Evolutionary conservation across 2,888 invertebrate species (phyloP).

Genomic region (Rhopalosiphum nymphaeae): DNA sequence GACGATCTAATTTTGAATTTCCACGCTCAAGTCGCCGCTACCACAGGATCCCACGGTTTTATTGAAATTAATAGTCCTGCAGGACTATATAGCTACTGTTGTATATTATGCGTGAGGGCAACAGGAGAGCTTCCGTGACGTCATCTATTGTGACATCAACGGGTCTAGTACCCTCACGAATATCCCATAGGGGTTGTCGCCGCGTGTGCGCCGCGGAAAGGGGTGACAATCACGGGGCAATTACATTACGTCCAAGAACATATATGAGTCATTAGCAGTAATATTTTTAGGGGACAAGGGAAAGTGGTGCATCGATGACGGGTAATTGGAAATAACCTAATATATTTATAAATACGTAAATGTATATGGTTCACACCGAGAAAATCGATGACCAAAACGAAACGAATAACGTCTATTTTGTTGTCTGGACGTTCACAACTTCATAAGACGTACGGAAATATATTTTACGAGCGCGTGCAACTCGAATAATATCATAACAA

Average conservation of each 20-base stretch:
- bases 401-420: neutral
- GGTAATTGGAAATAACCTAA: neutral
- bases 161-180: slow-evolving; percentile 40
- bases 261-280: slow-evolving; percentile 49
- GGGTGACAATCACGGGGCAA: slow-evolving; percentile 64
- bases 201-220: slow-evolving; percentile 19
- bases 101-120: neutral
- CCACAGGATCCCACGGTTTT: slow-evolving; percentile 46
- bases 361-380: neutral
- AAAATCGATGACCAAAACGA: neutral
- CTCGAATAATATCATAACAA: neutral
- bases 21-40: neutral
- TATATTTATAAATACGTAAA: neutral
- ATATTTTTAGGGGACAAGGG: neutral
- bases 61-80: slow-evolving; percentile 49
- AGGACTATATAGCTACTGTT: neutral
- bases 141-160: slow-evolving; percentile 53
- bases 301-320: neutral
- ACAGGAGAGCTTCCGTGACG: slow-evolving; percentile 57
- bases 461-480: neutral
- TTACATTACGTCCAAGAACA: slow-evolving; percentile 29
- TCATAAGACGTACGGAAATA: neutral
- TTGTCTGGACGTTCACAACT: neutral
- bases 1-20: slow-evolving; percentile 40
- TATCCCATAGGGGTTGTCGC: slow-evolving; percentile 20